Conservation (phyloP, 2,113 vertebrate species). For the Odontesthes bonariensis region DNA sequence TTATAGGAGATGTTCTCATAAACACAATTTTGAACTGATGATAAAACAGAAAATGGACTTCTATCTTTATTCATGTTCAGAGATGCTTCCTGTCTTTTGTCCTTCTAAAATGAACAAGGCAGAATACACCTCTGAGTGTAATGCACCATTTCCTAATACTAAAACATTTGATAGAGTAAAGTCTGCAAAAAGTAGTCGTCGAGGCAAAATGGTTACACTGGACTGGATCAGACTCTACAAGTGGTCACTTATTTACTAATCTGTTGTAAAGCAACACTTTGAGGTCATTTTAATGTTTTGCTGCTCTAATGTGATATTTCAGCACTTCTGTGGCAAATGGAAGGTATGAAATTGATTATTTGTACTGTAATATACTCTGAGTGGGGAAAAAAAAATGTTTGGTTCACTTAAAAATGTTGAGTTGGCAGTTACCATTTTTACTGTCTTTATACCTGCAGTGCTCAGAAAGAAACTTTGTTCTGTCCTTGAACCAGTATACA, state of each 20-base stretch:
- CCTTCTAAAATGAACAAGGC: not conserved
- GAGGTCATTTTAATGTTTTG: not conserved
- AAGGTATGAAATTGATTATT: too few relatives aligned
- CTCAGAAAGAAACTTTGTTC: not conserved
- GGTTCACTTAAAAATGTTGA: not conserved
- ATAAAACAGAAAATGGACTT: not conserved
- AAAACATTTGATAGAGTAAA: not conserved
- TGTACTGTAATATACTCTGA: not conserved
- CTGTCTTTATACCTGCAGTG: not conserved
- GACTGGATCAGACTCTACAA: too few relatives aligned
- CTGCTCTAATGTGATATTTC: too few relatives aligned
- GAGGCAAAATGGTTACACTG: too few relatives aligned
- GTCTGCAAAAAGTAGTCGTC: too few relatives aligned
- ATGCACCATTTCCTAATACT: not conserved
- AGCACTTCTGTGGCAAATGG: too few relatives aligned
- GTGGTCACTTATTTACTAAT: too few relatives aligned
- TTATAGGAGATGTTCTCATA: not conserved
- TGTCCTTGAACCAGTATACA: not conserved
- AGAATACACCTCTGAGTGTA: not conserved
- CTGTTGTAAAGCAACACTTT: not conserved
- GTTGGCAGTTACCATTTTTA: not conserved
- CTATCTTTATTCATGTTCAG: not conserved
- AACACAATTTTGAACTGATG: not conserved
- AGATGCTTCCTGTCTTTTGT: not conserved
- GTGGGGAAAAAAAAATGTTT: not conserved